Evolutionary conservation across 2,797 vertebrate species (phyloP).

Genomic region (Rhabdomys pumilio): DNA sequence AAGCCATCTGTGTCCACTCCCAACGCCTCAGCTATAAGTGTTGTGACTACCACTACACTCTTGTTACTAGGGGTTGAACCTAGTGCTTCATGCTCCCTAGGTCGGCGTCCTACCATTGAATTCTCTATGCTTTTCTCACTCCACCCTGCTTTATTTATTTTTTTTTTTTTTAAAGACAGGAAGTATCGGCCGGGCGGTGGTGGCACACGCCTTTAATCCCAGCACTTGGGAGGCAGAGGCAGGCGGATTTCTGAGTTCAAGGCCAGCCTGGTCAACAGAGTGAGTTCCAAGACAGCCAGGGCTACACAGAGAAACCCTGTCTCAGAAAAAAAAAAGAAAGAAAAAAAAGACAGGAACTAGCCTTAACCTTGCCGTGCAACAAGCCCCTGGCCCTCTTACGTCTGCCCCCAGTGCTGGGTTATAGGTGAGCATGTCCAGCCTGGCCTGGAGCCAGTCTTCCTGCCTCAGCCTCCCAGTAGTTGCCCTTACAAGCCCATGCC

Average conservation of each 20-base stretch:
- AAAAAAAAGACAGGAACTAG: background rate
- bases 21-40: background rate
- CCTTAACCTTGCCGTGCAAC: background rate
- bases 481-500: background rate
- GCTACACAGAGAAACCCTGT: too few relatives aligned
- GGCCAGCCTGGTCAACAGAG: too few relatives aligned
- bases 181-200: background rate
- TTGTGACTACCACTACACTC: too few relatives aligned
- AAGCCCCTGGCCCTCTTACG: background rate
- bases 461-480: background rate
- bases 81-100: too few relatives aligned
- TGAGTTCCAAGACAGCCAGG: too few relatives aligned
- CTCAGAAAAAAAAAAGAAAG: too few relatives aligned
- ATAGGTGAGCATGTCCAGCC: background rate
- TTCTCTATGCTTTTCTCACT: background rate
- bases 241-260: too few relatives aligned
- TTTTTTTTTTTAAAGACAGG: background rate
- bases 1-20: background rate
- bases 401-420: background rate
- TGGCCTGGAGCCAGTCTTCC: background rate
- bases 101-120: too few relatives aligned
- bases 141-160: background rate
- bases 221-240: too few relatives aligned
- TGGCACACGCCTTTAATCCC: too few relatives aligned
- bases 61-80: background rate